These are phyloP conservation scores for Siderastrea siderea DNA, from an alignment of 92 coral and sea anemone genomes.

Conservation along the genomic window DNA sequence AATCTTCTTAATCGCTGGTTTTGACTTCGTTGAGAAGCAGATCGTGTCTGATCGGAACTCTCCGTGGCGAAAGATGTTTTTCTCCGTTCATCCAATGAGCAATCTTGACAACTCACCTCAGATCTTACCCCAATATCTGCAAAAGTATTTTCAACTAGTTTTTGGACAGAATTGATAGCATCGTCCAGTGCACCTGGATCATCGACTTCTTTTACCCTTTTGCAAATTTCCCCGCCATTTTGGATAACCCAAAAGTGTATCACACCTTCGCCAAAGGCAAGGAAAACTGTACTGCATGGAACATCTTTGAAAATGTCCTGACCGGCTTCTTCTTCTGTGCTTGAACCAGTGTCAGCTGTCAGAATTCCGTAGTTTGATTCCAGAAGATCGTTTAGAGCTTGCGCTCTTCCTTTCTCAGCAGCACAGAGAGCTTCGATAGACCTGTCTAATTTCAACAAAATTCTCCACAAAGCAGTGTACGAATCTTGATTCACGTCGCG, in stretches of 20 bases:
- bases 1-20: no score
- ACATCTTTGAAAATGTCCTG: not conserved
- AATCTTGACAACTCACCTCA: slow-evolving; percentile 12
- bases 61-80: no score
- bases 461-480: not conserved
- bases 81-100: not conserved
- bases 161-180: not conserved
- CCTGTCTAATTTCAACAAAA: slow-evolving; percentile 2
- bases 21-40: no score
- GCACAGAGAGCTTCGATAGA: slow-evolving; percentile 4
- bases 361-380: not conserved
- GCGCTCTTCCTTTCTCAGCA: slow-evolving; percentile 28
- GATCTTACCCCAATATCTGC: not conserved
- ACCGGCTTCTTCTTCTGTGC: not conserved
- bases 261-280: no score
- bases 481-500: not conserved
- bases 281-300: not conserved
- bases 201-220: not conserved
- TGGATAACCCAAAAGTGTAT: not conserved
- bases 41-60: no score
- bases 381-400: slow-evolving; percentile 29
- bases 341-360: not conserved
- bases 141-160: not conserved
- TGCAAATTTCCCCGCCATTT: not conserved
- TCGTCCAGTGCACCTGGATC: not conserved